Percentiles rank a stretch among this genome's conserved stretches.
Evolutionary conservation across 2,113 vertebrate species (phyloP).

Genomic region (Vireo altiloquus): DNA sequence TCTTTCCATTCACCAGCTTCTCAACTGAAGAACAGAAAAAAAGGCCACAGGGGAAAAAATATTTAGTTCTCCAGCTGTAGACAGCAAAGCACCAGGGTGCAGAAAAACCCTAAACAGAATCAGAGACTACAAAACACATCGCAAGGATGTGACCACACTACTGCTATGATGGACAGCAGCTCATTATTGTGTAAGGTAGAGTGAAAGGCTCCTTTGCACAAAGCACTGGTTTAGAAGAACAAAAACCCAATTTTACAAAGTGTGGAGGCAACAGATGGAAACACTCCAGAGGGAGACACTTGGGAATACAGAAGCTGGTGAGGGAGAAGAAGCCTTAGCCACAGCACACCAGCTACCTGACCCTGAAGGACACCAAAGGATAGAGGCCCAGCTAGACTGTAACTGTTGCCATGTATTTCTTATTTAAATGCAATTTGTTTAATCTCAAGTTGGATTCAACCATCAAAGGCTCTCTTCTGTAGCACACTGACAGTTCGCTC

Average conservation of each 20-base stretch:
- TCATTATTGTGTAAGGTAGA: not conserved
- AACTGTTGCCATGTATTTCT: constrained; percentile 15
- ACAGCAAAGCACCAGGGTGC: not conserved
- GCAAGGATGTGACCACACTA: not conserved
- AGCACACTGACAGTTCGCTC: constrained; percentile 15
- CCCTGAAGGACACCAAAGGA: not conserved
- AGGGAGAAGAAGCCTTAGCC: not conserved
- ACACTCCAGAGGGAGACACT: not conserved
- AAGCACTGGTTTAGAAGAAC: not conserved
- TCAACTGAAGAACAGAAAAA: not conserved
- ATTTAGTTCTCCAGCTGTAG: not conserved
- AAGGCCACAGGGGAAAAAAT: not conserved
- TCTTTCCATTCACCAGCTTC: not conserved
- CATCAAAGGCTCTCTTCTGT: constrained; percentile 35
- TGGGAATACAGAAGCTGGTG: not conserved
- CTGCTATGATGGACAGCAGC: not conserved
- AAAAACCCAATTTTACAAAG: not conserved
- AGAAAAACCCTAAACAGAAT: not conserved
- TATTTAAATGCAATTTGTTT: constrained; percentile 63
- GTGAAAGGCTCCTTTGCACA: not conserved
- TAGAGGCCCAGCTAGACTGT: not conserved
- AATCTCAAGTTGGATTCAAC: constrained; percentile 35
- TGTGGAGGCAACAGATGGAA: not conserved
- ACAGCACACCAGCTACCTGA: not conserved
- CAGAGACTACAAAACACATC: not conserved